Evolutionary conservation across 2,888 invertebrate species (phyloP).

Genomic region (Scaptomyza polygonia): DNA sequence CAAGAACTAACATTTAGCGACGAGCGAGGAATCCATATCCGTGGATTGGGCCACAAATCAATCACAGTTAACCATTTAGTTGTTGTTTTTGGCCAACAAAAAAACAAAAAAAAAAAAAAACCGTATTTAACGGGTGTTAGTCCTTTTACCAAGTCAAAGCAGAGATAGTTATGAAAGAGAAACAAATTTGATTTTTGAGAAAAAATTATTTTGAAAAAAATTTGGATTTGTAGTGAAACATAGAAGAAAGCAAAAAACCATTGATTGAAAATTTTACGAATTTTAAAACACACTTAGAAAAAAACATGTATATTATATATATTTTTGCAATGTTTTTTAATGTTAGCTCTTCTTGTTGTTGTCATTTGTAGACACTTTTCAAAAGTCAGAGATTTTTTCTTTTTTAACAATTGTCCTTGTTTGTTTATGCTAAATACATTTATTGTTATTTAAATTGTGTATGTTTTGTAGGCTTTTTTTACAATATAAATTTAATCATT

Average conservation of each 20-base stretch:
- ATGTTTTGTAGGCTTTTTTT: too few species aligned
- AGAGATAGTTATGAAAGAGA: slow-evolving; percentile 15
- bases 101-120: too few species aligned
- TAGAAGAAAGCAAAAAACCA: slow-evolving; percentile 33
- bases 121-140: slow-evolving; percentile 56
- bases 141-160: slow-evolving; percentile 61
- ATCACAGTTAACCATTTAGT: slow-evolving; percentile 19
- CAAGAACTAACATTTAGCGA: slow-evolving; percentile 85
- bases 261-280: slow-evolving; percentile 24
- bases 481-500: background rate
- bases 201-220: background rate
- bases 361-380: slow-evolving; percentile 70
- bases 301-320: slow-evolving; percentile 7
- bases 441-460: slow-evolving; percentile 17
- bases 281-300: slow-evolving; percentile 27
- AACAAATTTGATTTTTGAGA: slow-evolving; percentile 10
- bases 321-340: slow-evolving; percentile 34
- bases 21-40: slow-evolving; percentile 40
- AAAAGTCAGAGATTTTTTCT: slow-evolving; percentile 45
- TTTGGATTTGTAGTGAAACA: slow-evolving; percentile 16
- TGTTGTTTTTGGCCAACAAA: slow-evolving; percentile 18
- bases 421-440: slow-evolving; percentile 38
- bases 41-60: slow-evolving; percentile 27
- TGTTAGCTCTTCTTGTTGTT: slow-evolving; percentile 81
- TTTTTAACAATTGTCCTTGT: background rate